phyloP scores from a whole-genome alignment of 2,113 vertebrate species.

The Mustela lutreola region DNA sequence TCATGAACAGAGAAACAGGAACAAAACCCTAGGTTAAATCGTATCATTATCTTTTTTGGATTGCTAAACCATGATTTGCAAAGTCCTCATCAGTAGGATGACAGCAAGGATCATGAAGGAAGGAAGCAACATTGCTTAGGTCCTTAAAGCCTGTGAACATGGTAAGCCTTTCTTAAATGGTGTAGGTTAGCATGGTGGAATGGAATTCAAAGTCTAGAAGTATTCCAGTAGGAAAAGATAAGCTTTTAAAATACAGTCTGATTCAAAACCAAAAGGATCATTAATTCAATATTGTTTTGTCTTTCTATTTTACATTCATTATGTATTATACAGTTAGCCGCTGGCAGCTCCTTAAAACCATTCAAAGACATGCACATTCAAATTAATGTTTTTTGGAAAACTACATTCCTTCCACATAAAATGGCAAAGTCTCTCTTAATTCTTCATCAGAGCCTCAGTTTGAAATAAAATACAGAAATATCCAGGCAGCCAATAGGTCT shows the following conservation, averaged over 20 bases:
- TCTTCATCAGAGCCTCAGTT: neutral
- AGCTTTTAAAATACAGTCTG: neutral
- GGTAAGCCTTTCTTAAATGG: neutral
- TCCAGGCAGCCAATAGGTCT: neutral
- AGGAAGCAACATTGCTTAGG: neutral
- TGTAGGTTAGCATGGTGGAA: neutral
- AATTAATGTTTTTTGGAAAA: conserved; percentile 7
- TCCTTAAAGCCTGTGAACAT: neutral
- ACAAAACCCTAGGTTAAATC: neutral
- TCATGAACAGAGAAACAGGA: neutral
- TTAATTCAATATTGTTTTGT: neutral
- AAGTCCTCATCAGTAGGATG: neutral
- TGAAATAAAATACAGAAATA: conserved; percentile 1
- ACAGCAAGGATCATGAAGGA: neutral
- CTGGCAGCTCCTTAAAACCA: neutral
- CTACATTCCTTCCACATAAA: neutral
- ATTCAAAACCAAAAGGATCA: neutral
- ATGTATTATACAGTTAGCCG: neutral
- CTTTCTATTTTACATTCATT: neutral
- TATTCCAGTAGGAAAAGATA: neutral
- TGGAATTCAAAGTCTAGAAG: neutral
- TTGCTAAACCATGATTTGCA: neutral
- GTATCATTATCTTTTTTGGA: neutral
- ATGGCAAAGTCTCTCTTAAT: neutral
- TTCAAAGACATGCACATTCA: neutral